Percentiles rank a stretch among this genome's conserved stretches.
phyloP scores from a whole-genome alignment of 2,797 vertebrate species.

The Pelochelys cantorii region DNA sequence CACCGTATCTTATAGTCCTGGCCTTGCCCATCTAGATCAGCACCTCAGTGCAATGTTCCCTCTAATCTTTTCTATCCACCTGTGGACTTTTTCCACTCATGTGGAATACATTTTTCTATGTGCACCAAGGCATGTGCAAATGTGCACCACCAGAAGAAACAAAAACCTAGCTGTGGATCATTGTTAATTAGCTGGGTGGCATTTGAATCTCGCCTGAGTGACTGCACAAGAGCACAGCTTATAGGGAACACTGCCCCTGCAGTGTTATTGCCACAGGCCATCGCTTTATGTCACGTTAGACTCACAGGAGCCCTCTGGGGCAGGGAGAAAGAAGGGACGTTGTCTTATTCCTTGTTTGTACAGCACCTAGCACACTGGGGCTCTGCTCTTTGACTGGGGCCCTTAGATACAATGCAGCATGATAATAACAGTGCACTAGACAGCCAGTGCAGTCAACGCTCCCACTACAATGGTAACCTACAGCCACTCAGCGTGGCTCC shows the following conservation, averaged over 20 bases:
- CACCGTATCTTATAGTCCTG: background rate
- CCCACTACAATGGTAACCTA: background rate
- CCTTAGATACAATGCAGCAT: background rate
- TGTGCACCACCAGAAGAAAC: too few relatives aligned
- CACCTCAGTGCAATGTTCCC: too few relatives aligned
- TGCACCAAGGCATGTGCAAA: too few relatives aligned
- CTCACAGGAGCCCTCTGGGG: background rate
- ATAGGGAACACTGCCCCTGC: background rate
- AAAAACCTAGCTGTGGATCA: too few relatives aligned
- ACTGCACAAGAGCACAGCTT: too few relatives aligned
- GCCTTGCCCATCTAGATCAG: background rate
- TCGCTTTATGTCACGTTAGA: background rate
- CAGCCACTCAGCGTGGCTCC: background rate
- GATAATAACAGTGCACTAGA: background rate
- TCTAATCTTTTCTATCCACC: too few relatives aligned
- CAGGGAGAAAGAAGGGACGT: background rate
- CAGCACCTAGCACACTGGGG: background rate
- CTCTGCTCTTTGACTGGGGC: background rate
- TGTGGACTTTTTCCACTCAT: too few relatives aligned
- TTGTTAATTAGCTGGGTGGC: too few relatives aligned
- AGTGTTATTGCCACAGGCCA: background rate
- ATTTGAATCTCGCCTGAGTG: too few relatives aligned
- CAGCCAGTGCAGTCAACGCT: background rate
- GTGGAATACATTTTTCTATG: too few relatives aligned
- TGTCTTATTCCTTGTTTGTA: background rate